Percentiles rank a stretch among this genome's conserved stretches.
Conservation (phyloP, 2,113 vertebrate species). For the Upupa epops region DNA sequence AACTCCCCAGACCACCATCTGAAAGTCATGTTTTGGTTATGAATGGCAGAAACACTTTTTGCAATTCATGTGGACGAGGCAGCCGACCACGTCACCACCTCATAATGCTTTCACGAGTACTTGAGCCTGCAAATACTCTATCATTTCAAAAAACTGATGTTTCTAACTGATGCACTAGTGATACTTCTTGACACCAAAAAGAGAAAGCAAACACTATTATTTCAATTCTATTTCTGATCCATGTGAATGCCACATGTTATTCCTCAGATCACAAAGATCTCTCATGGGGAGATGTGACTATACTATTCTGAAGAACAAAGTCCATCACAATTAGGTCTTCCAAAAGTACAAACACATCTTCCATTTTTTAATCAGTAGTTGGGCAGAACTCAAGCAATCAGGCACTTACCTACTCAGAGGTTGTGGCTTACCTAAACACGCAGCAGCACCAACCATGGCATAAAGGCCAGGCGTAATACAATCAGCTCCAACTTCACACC, state of each 20-base stretch:
- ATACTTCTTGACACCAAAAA: neutral
- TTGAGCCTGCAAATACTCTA: neutral
- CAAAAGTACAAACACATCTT: neutral
- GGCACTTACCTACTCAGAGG: neutral
- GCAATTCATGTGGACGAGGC: neutral
- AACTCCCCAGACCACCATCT: neutral
- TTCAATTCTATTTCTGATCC: neutral
- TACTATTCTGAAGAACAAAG: neutral
- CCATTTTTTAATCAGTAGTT: neutral
- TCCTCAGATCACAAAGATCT: neutral
- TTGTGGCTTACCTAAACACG: slow-evolving; percentile 88
- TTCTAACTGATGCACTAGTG: neutral
- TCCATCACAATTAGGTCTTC: neutral
- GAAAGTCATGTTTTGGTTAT: neutral
- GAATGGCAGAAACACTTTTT: neutral
- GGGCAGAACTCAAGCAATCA: neutral
- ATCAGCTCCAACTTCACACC: slow-evolving; percentile 97
- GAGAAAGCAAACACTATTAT: neutral
- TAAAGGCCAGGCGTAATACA: slow-evolving; percentile 98
- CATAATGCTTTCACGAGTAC: neutral
- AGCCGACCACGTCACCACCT: neutral
- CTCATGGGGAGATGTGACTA: neutral
- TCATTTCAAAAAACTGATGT: neutral
- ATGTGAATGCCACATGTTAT: neutral
- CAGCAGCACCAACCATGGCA: slow-evolving; percentile 97